Conservation (phyloP, 2,888 invertebrate species). For the Cryptocephalus primarius region DNA sequence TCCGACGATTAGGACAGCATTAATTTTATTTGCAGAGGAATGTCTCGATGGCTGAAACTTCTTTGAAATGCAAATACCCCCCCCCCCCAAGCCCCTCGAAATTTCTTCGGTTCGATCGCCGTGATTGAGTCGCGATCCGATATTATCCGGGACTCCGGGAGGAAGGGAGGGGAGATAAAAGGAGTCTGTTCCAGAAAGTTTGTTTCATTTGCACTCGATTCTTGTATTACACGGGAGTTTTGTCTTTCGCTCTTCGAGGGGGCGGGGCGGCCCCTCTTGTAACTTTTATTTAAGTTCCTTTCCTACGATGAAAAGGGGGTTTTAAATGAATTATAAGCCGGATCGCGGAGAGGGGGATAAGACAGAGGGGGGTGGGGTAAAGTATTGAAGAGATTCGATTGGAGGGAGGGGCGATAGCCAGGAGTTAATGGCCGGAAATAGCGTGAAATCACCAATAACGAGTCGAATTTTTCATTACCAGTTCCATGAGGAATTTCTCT, state of each 20-base stretch:
- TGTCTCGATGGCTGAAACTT: constrained; percentile 4
- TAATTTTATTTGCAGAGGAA: constrained; percentile 11
- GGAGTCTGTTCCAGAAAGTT: constrained; percentile 10
- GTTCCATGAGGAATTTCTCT: no score
- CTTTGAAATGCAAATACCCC: constrained; percentile 12
- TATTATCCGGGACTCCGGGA: constrained; percentile 4
- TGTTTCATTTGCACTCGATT: constrained; percentile 8
- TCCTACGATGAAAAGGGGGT: constrained; percentile 4
- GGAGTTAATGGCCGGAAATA: no score
- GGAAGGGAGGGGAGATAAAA: constrained; percentile 8
- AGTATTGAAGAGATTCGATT: no score
- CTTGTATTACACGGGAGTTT: constrained; percentile 9
- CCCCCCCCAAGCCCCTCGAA: constrained; percentile 1
- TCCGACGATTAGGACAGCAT: constrained; percentile 8
- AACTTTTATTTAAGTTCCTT: constrained; percentile 7
- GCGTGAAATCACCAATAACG: no score
- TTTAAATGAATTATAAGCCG: no score
- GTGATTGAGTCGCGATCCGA: constrained; percentile 11
- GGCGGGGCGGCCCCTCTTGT: constrained; percentile 3
- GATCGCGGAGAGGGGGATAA: no score
- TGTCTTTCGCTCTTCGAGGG: constrained; percentile 9
- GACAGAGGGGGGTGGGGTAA: no score
- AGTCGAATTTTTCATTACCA: no score
- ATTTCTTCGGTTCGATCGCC: constrained; percentile 10
- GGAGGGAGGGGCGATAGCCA: no score